Percentiles rank a stretch among this genome's conserved stretches.
Evolutionary conservation across 1,140 invertebrate genomes (phyloP).

Genomic region (Fopius arisanus): DNA sequence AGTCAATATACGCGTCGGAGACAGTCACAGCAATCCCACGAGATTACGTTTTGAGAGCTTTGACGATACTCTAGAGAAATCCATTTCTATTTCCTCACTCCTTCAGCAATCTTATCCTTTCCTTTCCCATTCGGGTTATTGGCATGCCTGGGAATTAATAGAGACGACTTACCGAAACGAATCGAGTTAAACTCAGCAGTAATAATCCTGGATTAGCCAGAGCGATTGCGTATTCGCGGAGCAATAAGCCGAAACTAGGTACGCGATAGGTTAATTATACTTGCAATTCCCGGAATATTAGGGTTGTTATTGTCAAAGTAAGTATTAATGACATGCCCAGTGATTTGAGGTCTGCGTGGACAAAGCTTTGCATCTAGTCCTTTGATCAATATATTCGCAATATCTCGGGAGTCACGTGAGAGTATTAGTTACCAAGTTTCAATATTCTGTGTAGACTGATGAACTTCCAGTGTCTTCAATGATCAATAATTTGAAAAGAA

Average conservation of each 20-base stretch:
- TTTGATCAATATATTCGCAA: slow-evolving; percentile 9
- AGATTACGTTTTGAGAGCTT: slow-evolving; percentile 2
- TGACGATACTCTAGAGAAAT: neutral
- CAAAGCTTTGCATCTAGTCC: neutral
- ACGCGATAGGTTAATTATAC: neutral
- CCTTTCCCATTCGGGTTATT: neutral
- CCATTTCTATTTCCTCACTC: slow-evolving; percentile 1
- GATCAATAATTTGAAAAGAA: no score
- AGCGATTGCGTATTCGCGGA: neutral
- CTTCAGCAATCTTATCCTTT: neutral
- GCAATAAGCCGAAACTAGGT: neutral
- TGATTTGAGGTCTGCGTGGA: neutral
- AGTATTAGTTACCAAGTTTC: neutral
- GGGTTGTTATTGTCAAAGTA: neutral
- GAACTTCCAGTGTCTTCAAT: no score
- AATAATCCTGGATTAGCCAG: neutral
- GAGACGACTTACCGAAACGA: neutral
- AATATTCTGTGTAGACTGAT: neutral
- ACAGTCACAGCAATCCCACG: neutral
- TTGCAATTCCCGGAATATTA: neutral
- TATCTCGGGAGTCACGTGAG: neutral
- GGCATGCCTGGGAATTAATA: neutral
- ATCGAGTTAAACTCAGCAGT: neutral
- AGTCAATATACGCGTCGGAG: neutral
- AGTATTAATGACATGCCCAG: neutral